Evolutionary conservation across 2,113 vertebrate genomes (phyloP), one percentile per base, ranked within the genome.

Genomic region (Speoplatyrhinus poulsoni): DNA sequence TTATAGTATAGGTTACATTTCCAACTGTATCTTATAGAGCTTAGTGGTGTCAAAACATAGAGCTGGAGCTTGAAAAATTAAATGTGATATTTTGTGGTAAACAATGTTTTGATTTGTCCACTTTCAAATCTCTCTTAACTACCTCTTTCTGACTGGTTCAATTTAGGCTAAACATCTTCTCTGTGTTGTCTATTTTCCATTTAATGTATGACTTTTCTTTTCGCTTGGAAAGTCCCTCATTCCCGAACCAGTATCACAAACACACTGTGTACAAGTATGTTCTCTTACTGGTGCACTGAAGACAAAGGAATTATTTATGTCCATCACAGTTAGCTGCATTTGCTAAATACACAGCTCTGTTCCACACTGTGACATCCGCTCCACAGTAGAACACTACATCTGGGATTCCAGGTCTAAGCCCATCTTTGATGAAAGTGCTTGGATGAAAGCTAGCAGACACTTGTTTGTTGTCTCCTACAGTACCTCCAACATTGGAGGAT

Each of bases 281-380:
- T 71, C 26, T 47, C 17, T 16, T 1, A 2, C 26, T 2, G 26
- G 3, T 10, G 19, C 12, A 36, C 7, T 12, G n/a, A 49, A 41
- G 36, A 41, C 36, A 2, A 61, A 53, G 78, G 62, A 79, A 32
- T 59, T 60, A 13, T 59, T 4, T 58, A 57, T 73, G 69, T 60
- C 75, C 66, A 76, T 78, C 55, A 63, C 32, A 69, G 52, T 70
- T 66, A 56, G 73, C 65, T 82, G 12, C 52, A 6, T 8, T 53
- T 72, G 67, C 69, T 50, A 72, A 75, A 77, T 26, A 48, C 64
- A 67, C 63, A 69, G 79, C 69, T 58, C 62, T 50, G 76, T 71
- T 82, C 76, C 79, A 81, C 81, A 70, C 77, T 73, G 69, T 84
- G 73, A 84, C 79, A 85, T 86, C 85, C 79, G 79, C 76, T 82